Base-by-base conservation (phyloP, 1,140 invertebrate genomes). In the Aphelenchoides avenae region DNA sequence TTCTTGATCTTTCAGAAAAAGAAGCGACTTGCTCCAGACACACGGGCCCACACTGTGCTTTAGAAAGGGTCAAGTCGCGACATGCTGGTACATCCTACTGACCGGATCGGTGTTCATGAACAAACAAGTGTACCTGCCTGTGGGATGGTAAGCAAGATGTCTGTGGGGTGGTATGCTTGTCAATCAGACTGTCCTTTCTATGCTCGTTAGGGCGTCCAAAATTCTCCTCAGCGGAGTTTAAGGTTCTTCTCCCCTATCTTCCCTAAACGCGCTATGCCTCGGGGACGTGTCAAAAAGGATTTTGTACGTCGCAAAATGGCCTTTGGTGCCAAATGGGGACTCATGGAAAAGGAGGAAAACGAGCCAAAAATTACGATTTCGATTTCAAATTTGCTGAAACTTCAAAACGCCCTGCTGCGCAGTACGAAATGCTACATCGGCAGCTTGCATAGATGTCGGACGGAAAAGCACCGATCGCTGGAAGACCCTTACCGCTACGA, bases 101-200 rank as follows among this genome's bases (percentile, higher is more conserved):
- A 66, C 57, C 41, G 65, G 65, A 13, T 68, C 65, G 15, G 65
- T 68, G 6, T 54, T 72, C 31, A 68, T 66, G 68, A 66, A 68
- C 54, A 71, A 71, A 24, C 68, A 68, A 58, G 46, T 68, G 26
- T 71, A 68, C 33, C 31, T 68, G 30, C 65, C 65, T 9, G 48
- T 65, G 53, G 65, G 68, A 31, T 68, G 65, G 65, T 68, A 47
- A 20, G 68, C 71, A n/a, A n/a, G n/a, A n/a, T n/a, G n/a, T n/a
- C n/a, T n/a, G n/a, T n/a, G n/a, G n/a, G n/a, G n/a, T n/a, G n/a
- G n/a, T n/a, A n/a, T n/a, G n/a, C n/a, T n/a, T n/a, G n/a, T n/a
- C n/a, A n/a, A n/a, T n/a, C n/a, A n/a, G n/a, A n/a, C n/a, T n/a
- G n/a, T 31, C 18, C 27, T 7, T 53, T 50, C 6, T 37, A 18